Base-by-base conservation (phyloP, 2,888 invertebrate genomes). In the Stegophylla sp. region DNA sequence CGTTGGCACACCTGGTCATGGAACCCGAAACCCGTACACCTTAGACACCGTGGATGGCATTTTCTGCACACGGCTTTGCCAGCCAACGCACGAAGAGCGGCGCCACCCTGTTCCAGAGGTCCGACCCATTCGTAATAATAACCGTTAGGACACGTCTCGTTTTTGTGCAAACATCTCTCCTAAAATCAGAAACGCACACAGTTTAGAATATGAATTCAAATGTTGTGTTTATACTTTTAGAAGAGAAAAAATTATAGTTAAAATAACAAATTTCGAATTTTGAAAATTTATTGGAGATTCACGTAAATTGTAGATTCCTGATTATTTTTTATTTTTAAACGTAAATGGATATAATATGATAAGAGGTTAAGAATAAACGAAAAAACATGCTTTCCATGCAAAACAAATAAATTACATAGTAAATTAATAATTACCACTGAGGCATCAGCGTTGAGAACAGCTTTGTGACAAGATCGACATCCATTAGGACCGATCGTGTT, bases 401-500 rank as follows among this genome's bases (percentile, higher is more conserved):
- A 51, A 45, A 0, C 13, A 45, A 13, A 41, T 10, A 75, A 82
- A 72, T 72, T 12, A 23, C n/a, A 79, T 15, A 74, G 28, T 15
- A 26, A 1, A 15, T 15, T 56, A 34, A 61, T 20, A 85, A 85
- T 86, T 84, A 87, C 87, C 48, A 94, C 91, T 1, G 90, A 90
- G 23, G 91, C 90, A 82, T 90, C 89, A 64, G 89, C 90, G 84
- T 92, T 92, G 85, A 96, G 92, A 81, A 97, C 93, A 3, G 96
- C 97, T 86, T 94, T 92, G 84, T 93, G 93, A 87, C 98, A 99
- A 4, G 93, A 93, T 84, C 93, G 93, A 86, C 98, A 99, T 1
- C 95, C 98, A 12, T 91, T 91, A 0, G 87, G 87, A 0, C 95
- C 94, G 5, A 98, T 92, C 5, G 91, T 93, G 85, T 94, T 93